A percentile compares a stretch with the other conserved stretches of the same genome.
Conservation (phyloP, 1,140 invertebrate genomes). For the Telenomus remus region DNA sequence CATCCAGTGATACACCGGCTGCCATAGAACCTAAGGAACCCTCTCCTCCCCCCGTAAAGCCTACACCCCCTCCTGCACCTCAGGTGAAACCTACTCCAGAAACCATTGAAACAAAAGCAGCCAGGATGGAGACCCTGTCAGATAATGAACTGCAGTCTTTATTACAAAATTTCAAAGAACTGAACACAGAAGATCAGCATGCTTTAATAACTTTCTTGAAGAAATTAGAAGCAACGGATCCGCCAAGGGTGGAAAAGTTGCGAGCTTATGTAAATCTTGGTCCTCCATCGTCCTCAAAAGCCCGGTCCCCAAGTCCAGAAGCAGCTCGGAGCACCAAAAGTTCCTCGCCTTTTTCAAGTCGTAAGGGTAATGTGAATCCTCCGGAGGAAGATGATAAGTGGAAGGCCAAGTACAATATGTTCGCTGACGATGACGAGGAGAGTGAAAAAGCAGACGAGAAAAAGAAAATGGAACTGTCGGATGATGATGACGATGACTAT, state of each 20-base stretch:
- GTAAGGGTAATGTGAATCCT: conserved; percentile 71
- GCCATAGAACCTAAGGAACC: conserved; percentile 24
- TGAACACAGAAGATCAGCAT: conserved; percentile 85
- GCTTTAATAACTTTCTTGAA: conserved; percentile 86
- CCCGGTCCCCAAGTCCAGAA: conserved; percentile 59
- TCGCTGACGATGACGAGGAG: conserved; percentile 71
- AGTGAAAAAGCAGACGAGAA: conserved; percentile 61
- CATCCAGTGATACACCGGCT: conserved; percentile 46
- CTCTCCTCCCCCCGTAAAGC: conserved; percentile 19
- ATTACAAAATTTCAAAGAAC: conserved; percentile 86
- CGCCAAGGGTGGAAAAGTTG: conserved; percentile 82
- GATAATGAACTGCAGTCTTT: conserved; percentile 85
- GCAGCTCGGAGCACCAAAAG: conserved; percentile 61
- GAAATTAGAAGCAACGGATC: conserved; percentile 83
- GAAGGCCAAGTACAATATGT: conserved; percentile 72
- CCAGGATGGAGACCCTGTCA: conserved; percentile 81
- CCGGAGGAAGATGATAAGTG: conserved; percentile 69
- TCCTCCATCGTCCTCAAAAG: conserved; percentile 40
- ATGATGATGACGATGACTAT: conserved; percentile 82
- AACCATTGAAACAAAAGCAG: conserved; percentile 42
- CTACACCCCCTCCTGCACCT: conserved; percentile 2
- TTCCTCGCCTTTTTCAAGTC: conserved; percentile 70
- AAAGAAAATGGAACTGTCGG: conserved; percentile 72
- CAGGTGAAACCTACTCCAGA: conserved; percentile 17
- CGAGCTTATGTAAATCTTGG: conserved; percentile 80